These are phyloP conservation scores for Syrphus vitripennis DNA, from an alignment of 2,888 invertebrate species.

Conservation along the genomic window DNA sequence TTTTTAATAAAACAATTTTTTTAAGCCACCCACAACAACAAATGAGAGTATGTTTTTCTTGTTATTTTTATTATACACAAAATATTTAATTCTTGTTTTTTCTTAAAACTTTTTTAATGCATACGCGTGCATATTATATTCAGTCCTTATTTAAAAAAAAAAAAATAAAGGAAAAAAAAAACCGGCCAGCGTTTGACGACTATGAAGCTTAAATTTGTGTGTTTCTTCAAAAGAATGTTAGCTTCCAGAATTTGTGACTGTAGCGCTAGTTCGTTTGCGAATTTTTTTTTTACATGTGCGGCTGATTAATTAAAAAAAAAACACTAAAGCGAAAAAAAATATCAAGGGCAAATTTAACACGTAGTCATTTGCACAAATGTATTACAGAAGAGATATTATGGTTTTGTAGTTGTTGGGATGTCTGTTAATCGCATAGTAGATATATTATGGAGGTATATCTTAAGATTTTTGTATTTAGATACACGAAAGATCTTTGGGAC, in stretches of 20 bases:
- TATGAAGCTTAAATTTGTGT: conserved; percentile 32
- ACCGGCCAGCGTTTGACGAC: conserved; percentile 38
- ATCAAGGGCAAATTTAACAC: conserved; percentile 75
- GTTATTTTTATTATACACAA: conserved; percentile 30
- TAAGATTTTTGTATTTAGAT: conserved; percentile 5
- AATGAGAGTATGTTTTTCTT: conserved; percentile 36
- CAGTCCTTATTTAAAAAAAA: background rate
- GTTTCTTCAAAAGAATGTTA: conserved; percentile 25
- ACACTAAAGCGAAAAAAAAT: conserved; percentile 66
- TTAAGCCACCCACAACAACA: conserved; percentile 64
- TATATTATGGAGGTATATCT: background rate
- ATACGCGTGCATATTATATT: conserved; percentile 39
- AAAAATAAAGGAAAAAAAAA: conserved; percentile 32
- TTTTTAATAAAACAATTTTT: conserved; percentile 20
- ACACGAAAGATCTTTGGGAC: conserved; percentile 30
- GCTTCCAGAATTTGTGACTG: conserved; percentile 43
- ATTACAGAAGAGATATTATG: conserved; percentile 60
- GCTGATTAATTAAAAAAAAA: conserved; percentile 55
- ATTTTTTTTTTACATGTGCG: conserved; percentile 66
- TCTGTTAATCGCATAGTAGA: conserved; percentile 48
- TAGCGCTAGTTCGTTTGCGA: conserved; percentile 60
- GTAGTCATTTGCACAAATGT: conserved; percentile 73
- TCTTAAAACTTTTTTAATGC: conserved; percentile 32
- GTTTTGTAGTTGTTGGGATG: conserved; percentile 46
- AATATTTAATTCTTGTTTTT: conserved; percentile 16